Percentiles rank a stretch among this genome's conserved stretches.
These are phyloP conservation scores for Drosophila mojavensis DNA, from an alignment of 1,140 invertebrate genomes.

Conservation along the genomic window DNA sequence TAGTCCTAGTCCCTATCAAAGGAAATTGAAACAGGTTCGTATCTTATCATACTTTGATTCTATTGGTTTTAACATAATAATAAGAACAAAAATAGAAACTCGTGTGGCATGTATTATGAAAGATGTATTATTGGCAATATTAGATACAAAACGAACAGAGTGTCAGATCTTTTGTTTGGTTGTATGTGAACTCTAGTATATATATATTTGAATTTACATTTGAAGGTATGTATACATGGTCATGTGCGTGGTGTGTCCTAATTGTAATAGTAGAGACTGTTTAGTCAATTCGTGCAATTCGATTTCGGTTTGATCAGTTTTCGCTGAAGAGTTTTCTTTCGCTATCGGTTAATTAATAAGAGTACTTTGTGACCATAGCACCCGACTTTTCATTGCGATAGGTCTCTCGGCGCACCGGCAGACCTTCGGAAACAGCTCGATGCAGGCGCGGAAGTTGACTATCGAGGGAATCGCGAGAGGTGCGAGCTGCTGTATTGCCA, in stretches of 20 bases:
- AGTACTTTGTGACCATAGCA: conserved; percentile 83
- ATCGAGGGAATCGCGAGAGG: conserved; percentile 87
- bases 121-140: conserved; percentile 32
- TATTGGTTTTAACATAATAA: not conserved
- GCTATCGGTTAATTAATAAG: conserved; percentile 54
- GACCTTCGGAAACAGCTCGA: conserved; percentile 82
- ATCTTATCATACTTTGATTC: conserved; percentile 37
- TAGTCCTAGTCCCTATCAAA: conserved; percentile 24
- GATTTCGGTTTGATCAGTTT: conserved; percentile 22
- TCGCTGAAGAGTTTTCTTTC: not conserved
- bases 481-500: conserved; percentile 85
- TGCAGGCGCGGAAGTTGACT: conserved; percentile 86
- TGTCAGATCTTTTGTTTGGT: conserved; percentile 27
- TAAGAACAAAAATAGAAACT: not conserved
- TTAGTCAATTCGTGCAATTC: conserved; percentile 30
- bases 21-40: conserved; percentile 84
- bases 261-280: conserved; percentile 16
- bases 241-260: conserved; percentile 30
- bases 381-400: conserved; percentile 84
- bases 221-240: conserved; percentile 27
- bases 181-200: conserved; percentile 14
- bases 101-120: conserved; percentile 13
- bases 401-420: conserved; percentile 75
- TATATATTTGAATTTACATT: conserved; percentile 10
- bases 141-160: conserved; percentile 37